Conservation (phyloP, 2,888 invertebrate species). For the Macropis europaea region DNA sequence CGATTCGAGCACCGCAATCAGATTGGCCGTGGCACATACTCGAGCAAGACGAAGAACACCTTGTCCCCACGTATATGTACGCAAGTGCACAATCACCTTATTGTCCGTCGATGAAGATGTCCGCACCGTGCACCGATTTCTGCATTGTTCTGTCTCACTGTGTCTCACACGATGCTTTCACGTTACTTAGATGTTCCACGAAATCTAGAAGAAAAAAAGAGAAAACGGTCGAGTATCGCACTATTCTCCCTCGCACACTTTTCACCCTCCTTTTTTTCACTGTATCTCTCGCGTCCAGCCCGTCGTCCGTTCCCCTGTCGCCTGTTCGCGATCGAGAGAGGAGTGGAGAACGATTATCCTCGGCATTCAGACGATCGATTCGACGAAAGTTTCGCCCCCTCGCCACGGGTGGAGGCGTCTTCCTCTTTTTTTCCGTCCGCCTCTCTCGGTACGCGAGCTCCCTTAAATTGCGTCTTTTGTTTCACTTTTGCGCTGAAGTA, state of each 20-base stretch:
- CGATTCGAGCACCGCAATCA: neutral
- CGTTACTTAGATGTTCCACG: conserved; percentile 33
- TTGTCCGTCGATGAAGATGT: conserved; percentile 67
- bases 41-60: neutral
- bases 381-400: neutral
- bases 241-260: conserved; percentile 12
- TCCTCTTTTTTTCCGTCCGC: too few species aligned
- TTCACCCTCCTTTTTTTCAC: neutral
- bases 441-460: conserved; percentile 27
- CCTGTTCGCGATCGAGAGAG: conserved; percentile 26
- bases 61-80: conserved; percentile 39
- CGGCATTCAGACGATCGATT: neutral
- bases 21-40: conserved; percentile 14
- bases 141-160: conserved; percentile 44
- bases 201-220: too few species aligned
- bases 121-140: conserved; percentile 75
- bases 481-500: conserved; percentile 64
- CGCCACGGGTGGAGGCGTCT: too few species aligned
- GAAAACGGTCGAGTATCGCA: conserved; percentile 39
- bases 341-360: neutral
- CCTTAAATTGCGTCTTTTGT: conserved; percentile 48
- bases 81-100: conserved; percentile 59
- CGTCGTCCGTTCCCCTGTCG: neutral
- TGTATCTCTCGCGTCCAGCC: neutral
- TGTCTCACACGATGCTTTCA: conserved; percentile 33